phyloP scores from a whole-genome alignment of 2,113 vertebrate genomes.

The Sporophila hypoxantha region DNA sequence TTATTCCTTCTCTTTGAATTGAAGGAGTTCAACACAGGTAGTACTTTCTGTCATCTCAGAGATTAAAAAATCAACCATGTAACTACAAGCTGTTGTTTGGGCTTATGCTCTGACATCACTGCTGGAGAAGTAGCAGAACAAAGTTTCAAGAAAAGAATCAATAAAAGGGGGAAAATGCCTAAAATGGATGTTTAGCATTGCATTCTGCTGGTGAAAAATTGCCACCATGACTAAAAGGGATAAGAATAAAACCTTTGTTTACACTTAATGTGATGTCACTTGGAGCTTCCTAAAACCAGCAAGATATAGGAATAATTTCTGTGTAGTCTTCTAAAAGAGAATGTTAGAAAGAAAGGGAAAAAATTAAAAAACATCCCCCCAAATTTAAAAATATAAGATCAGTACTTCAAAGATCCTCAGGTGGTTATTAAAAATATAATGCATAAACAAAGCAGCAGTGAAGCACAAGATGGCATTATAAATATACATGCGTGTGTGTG shows the following conservation, averaged over 20 bases:
- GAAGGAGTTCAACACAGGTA: neutral
- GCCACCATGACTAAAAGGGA: neutral
- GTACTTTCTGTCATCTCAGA: neutral
- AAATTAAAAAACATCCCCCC: fast-evolving
- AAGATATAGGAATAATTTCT: neutral
- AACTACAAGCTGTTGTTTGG: neutral
- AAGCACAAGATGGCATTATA: neutral
- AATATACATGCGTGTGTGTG: neutral
- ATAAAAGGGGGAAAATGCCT: neutral
- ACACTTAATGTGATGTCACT: neutral
- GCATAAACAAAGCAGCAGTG: neutral
- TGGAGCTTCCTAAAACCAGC: neutral
- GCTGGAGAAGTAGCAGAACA: neutral
- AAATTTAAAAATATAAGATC: neutral
- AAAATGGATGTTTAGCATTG: neutral
- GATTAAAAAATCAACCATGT: neutral
- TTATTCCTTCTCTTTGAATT: neutral
- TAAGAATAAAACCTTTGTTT: neutral
- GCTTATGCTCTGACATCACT: neutral
- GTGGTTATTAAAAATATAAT: neutral
- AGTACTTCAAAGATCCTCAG: neutral
- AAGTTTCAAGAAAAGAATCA: neutral
- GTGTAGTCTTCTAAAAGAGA: neutral
- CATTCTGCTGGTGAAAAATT: neutral
- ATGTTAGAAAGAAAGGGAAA: neutral